phyloP scores from a whole-genome alignment of 30 jellyfish, hydroid and myxozoan genomes.

The Mastigias papua region DNA sequence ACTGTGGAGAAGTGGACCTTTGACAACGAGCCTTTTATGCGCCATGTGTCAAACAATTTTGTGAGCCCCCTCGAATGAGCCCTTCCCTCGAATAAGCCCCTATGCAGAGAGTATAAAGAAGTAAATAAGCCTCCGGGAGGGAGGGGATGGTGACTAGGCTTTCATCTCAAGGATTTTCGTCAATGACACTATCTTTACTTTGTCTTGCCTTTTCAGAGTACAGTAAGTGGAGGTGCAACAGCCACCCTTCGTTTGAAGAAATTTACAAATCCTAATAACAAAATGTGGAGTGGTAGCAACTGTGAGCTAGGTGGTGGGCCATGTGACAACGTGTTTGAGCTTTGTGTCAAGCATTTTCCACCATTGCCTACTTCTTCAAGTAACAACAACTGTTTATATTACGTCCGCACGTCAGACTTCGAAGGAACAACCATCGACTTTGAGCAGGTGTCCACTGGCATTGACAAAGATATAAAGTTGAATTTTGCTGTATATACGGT shows the following conservation, averaged over 20 bases:
- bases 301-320: conserved; percentile 45
- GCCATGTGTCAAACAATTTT: no score
- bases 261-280: conserved; percentile 25
- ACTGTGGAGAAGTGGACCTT: no score
- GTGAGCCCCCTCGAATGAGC: no score
- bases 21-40: no score
- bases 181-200: no score
- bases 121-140: no score
- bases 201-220: not conserved
- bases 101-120: no score
- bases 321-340: conserved; percentile 53
- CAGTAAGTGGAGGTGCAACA: conserved; percentile 15
- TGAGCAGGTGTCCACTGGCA: conserved; percentile 38
- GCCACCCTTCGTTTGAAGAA: conserved; percentile 16
- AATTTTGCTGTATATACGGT: conserved; percentile 49
- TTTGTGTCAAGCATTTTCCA: conserved; percentile 55
- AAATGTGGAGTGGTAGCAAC: conserved; percentile 43
- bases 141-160: no score
- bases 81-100: no score
- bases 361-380: conserved; percentile 46
- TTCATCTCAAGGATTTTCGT: no score
- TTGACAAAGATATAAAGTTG: conserved; percentile 32
- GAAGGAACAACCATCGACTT: conserved; percentile 53
- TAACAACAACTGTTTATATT: conserved; percentile 44
- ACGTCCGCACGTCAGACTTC: conserved; percentile 4